phyloP scores from a whole-genome alignment of 2,113 vertebrate species.

The Varanus salvator region DNA sequence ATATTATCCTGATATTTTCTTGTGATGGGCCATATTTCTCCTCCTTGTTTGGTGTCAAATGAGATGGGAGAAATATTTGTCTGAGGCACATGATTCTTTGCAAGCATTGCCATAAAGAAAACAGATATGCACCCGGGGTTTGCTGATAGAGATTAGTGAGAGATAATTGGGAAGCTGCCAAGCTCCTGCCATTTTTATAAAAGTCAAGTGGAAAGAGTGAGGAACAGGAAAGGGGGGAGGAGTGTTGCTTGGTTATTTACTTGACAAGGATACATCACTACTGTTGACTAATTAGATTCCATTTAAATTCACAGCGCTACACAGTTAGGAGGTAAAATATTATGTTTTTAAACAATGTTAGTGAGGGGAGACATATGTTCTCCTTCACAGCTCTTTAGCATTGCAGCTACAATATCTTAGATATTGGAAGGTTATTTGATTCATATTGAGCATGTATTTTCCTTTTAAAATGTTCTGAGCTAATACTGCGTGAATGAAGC shows the following conservation, averaged over 20 bases:
- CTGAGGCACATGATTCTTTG: neutral
- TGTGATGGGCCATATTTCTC: slow-evolving; percentile 78
- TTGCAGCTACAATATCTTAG: slow-evolving; percentile 53
- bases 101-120: slow-evolving; percentile 52
- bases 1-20: slow-evolving; percentile 86
- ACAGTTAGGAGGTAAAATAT: slow-evolving; percentile 31
- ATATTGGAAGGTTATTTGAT: slow-evolving; percentile 31
- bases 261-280: neutral
- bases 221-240: neutral
- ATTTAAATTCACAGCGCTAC: slow-evolving; percentile 23
- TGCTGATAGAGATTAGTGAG: neutral
- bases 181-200: slow-evolving; percentile 31
- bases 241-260: neutral
- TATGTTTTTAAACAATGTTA: slow-evolving; percentile 47
- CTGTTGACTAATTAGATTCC: slow-evolving; percentile 37
- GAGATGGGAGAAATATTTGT: slow-evolving; percentile 58
- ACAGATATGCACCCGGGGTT: neutral
- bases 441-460: slow-evolving; percentile 30
- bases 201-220: neutral
- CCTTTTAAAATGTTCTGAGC: neutral
- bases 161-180: slow-evolving; percentile 31
- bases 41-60: slow-evolving; percentile 64
- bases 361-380: slow-evolving; percentile 55
- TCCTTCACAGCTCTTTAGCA: slow-evolving; percentile 51
- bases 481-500: neutral